Conservation (phyloP, 2,888 invertebrate genomes). For the Catonia carolina region DNA sequence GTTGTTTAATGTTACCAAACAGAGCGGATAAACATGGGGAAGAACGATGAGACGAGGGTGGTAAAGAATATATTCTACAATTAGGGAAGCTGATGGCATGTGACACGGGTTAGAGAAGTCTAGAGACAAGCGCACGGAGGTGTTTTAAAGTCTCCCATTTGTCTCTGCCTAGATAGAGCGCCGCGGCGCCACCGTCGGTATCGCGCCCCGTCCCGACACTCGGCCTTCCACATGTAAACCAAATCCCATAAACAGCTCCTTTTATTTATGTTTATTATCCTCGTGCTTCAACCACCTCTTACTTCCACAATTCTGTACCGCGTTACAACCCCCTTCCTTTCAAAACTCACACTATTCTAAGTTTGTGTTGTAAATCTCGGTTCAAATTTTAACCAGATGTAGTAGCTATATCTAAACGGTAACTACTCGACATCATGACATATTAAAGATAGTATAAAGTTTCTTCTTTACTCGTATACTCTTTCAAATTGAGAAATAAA, state of each 20-base stretch:
- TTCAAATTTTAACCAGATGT: conserved; percentile 11
- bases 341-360: not conserved
- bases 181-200: conserved; percentile 2
- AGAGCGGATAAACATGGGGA: too few species aligned
- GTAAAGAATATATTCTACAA: too few species aligned
- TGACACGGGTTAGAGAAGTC: too few species aligned
- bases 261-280: conserved; percentile 15
- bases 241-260: conserved; percentile 12
- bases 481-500: too few species aligned
- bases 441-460: too few species aligned
- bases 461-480: too few species aligned
- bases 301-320: not conserved
- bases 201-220: not conserved
- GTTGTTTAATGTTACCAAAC: too few species aligned
- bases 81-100: too few species aligned
- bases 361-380: not conserved
- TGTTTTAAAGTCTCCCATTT: conserved; percentile 12
- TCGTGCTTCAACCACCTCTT: not conserved
- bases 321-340: not conserved
- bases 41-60: too few species aligned
- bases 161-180: conserved; percentile 6
- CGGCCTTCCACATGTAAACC: conserved; percentile 1
- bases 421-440: too few species aligned
- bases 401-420: not conserved
- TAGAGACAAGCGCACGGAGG: not conserved